Evolutionary conservation across 2,113 vertebrate genomes (phyloP), one percentile per base, ranked within the genome.

Genomic region (Triplophysa rosa): DNA sequence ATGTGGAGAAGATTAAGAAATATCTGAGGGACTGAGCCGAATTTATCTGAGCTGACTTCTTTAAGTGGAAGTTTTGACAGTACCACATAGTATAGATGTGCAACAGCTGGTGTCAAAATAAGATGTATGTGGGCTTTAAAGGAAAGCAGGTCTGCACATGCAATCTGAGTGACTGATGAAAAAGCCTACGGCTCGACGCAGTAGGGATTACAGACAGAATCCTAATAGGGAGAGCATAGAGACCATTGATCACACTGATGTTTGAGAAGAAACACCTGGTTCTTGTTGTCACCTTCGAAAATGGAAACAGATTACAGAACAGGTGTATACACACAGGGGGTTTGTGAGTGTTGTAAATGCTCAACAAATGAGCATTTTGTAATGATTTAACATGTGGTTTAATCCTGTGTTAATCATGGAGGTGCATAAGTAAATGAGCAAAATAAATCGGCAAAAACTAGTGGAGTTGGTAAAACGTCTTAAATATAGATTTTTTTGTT

Each of bases 111-210:
- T 69, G 52, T 45, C 61, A 61, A 58, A 19, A 12, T 19, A 64
- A 58, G 47, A 73, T 68, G 56, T 78, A 74, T 77, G 26, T 37
- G 58, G n/a, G 52, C 21, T 68, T 75, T 74, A 52, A 80, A 59
- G 68, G 78, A 80, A 75, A 67, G 75, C 70, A 72, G 52, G 70
- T 45, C 70, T 79, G 66, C 72, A 79, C 70, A 71, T 45, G 42
- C 58, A 81, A 42, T 49, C 42, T 10, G 14, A 42, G 77, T 77
- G 82, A 86, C 52, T 78, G 67, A 79, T 77, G 76, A 80, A 67
- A 72, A 79, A 49, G 67, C 62, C 77, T 77, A 58, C 67, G 47
- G 37, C 63, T 70, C 19, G 67, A 65, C 24, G 69, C 33, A 33
- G n/a, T 24, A 24, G 45, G 62, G 49, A 71, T 73, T 80, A 58